phyloP scores from a whole-genome alignment of 2,888 invertebrate genomes.

The Bruchidius siliquastri region DNA sequence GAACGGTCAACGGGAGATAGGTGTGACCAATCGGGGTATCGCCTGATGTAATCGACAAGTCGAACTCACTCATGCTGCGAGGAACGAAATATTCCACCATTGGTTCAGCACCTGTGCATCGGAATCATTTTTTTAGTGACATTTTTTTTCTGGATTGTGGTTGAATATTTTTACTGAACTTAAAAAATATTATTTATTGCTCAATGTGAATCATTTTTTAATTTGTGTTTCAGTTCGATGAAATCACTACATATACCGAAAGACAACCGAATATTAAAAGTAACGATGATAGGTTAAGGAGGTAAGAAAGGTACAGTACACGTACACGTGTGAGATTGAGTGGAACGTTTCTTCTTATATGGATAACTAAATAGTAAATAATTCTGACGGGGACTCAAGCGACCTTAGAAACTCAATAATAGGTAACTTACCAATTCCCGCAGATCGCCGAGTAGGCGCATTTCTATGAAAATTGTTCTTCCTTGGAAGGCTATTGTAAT shows the following conservation, averaged over 20 bases:
- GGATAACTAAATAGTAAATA: too few species aligned
- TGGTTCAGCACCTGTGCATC: slow-evolving; percentile 56
- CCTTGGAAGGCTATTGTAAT: slow-evolving; percentile 52
- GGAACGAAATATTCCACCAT: slow-evolving; percentile 80
- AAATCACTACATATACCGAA: too few species aligned
- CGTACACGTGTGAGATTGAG: too few species aligned
- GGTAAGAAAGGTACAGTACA: too few species aligned
- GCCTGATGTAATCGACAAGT: slow-evolving; percentile 61
- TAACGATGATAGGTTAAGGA: too few species aligned
- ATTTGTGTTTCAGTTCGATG: too few species aligned
- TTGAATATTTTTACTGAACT: not conserved
- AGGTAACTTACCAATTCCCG: slow-evolving; percentile 32
- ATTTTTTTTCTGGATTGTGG: not conserved
- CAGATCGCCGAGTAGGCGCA: slow-evolving; percentile 61
- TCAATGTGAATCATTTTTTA: too few species aligned
- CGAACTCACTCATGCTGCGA: slow-evolving; percentile 78
- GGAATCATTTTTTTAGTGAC: slow-evolving; percentile 1
- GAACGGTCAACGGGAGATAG: slow-evolving; percentile 41
- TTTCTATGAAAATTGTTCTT: slow-evolving; percentile 61
- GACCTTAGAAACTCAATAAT: too few species aligned
- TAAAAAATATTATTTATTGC: too few species aligned
- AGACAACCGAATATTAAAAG: too few species aligned
- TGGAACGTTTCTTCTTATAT: too few species aligned
- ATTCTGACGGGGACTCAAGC: too few species aligned
- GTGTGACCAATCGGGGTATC: slow-evolving; percentile 47